phyloP scores from a whole-genome alignment of 2,113 vertebrate genomes.

The Calypte anna region DNA sequence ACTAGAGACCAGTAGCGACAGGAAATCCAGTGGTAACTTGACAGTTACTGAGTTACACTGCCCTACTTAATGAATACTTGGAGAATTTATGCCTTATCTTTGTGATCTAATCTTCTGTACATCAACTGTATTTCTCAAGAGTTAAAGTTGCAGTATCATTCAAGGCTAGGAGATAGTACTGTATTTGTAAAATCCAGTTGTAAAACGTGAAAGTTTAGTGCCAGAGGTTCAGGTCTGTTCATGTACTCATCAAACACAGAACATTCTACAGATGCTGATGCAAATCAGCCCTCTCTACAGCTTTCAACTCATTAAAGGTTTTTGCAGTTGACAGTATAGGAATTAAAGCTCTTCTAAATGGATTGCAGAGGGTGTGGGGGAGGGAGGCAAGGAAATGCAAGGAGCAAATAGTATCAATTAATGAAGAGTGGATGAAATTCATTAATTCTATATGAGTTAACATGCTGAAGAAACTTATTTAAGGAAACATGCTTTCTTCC shows the following conservation, averaged over 20 bases:
- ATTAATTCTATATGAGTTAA: not conserved
- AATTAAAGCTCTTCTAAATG: not conserved
- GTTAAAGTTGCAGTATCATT: not conserved
- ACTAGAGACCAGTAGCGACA: not conserved
- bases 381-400: not conserved
- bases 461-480: too few species aligned
- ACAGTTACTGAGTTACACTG: not conserved
- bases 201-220: not conserved
- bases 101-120: not conserved
- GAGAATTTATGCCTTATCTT: not conserved
- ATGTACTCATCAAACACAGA: not conserved
- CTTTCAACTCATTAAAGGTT: slow-evolving; percentile 1
- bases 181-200: not conserved
- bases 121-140: not conserved
- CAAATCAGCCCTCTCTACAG: not conserved
- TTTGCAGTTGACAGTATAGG: not conserved
- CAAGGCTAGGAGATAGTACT: not conserved
- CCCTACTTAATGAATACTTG: not conserved
- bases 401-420: not conserved
- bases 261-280: not conserved
- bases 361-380: not conserved
- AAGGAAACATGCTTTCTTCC: not conserved
- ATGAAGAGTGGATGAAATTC: not conserved
- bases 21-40: not conserved
- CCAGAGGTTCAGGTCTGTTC: not conserved